These are phyloP conservation scores for Nebria salina DNA, from an alignment of 2,888 invertebrate genomes.

Conservation along the genomic window DNA sequence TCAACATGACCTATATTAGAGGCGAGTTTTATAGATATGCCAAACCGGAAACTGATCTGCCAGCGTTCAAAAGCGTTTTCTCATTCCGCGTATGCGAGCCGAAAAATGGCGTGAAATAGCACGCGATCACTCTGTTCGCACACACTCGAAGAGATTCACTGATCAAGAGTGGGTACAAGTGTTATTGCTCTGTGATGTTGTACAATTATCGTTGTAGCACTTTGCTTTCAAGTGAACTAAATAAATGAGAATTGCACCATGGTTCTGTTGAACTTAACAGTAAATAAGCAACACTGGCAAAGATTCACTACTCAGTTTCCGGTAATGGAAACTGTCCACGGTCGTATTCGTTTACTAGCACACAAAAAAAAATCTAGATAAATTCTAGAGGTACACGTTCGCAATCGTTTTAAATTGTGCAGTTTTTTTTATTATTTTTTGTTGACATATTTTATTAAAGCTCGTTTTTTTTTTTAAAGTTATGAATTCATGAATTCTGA, in stretches of 20 bases:
- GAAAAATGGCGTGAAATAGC: background rate
- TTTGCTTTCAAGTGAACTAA: slow-evolving; percentile 33
- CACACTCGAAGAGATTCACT: slow-evolving; percentile 10
- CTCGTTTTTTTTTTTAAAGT: background rate
- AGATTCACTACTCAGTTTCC: slow-evolving; percentile 8
- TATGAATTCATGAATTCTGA: background rate
- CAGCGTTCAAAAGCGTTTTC: slow-evolving; percentile 5
- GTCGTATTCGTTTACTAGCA: slow-evolving; percentile 9
- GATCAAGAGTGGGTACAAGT: slow-evolving; percentile 16
- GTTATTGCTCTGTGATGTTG: slow-evolving; percentile 20
- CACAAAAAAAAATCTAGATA: background rate
- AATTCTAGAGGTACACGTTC: background rate
- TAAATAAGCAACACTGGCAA: slow-evolving; percentile 24
- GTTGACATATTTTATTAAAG: background rate
- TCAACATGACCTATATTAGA: slow-evolving; percentile 39
- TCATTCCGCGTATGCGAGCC: background rate
- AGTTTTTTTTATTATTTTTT: background rate
- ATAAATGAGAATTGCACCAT: slow-evolving; percentile 29
- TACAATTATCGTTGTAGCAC: slow-evolving; percentile 28
- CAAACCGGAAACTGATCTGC: slow-evolving; percentile 19
- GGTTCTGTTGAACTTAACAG: slow-evolving; percentile 21
- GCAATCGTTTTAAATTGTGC: background rate
- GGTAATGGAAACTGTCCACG: slow-evolving; percentile 24
- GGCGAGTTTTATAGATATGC: slow-evolving; percentile 35
- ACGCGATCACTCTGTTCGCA: background rate